These are phyloP conservation scores for Cricetomys ansorgei DNA, from an alignment of 2,113 vertebrate genomes.

Conservation along the genomic window DNA sequence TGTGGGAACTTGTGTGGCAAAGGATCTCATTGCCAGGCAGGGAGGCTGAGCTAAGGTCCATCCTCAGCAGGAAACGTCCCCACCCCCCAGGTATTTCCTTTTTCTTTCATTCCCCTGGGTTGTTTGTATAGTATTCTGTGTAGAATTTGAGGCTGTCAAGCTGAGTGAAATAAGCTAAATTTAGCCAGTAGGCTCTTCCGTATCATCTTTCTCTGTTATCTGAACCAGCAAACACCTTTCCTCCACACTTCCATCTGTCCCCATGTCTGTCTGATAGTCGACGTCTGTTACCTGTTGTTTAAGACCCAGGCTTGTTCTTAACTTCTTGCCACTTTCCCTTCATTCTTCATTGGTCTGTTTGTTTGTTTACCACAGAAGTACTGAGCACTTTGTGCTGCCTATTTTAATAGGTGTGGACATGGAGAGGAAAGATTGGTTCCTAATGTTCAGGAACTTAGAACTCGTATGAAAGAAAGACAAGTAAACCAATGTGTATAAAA, in stretches of 20 bases:
- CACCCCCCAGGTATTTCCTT: conserved; percentile 65
- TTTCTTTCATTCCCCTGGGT: conserved; percentile 64
- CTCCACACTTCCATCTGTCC: background rate
- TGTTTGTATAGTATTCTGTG: conserved; percentile 49
- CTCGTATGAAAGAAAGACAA: conserved; percentile 6
- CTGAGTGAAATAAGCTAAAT: conserved; percentile 27
- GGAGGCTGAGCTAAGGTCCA: conserved; percentile 53
- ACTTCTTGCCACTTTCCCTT: conserved; percentile 7
- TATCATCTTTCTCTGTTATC: conserved; percentile 43
- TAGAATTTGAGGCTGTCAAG: conserved; percentile 29
- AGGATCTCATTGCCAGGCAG: conserved; percentile 54
- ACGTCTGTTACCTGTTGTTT: conserved; percentile 36
- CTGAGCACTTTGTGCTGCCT: background rate
- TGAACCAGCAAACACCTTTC: conserved; percentile 53
- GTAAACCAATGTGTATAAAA: background rate
- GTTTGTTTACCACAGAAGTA: background rate
- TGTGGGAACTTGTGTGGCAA: conserved; percentile 49
- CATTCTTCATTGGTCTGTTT: background rate
- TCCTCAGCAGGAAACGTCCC: conserved; percentile 71
- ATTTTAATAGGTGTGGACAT: background rate
- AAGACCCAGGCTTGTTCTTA: background rate
- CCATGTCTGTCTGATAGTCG: conserved; percentile 7
- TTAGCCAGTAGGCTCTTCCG: conserved; percentile 17
- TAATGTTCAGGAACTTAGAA: background rate
- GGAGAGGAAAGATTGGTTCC: background rate